Base-by-base conservation (phyloP, 2,888 invertebrate species). In the Troilus luridus region DNA sequence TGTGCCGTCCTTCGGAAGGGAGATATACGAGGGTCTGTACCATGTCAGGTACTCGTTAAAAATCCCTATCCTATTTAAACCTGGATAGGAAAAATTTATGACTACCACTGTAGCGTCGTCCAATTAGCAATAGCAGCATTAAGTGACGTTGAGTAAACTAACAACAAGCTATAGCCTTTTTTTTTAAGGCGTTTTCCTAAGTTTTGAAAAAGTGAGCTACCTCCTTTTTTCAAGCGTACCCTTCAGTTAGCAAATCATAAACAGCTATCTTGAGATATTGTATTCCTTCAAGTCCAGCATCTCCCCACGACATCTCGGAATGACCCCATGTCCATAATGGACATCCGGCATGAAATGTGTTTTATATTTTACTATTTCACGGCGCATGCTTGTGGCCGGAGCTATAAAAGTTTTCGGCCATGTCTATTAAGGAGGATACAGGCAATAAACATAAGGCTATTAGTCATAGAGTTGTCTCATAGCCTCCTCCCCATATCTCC, bases 361-460 rank as follows among this genome's bases (percentile, higher is more conserved):
- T 67, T 67, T 24, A 67, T 67, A 67, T 67, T 67, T 67, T 67
- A 67, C 67, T 27, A 67, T 67, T 67, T 67, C 67, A 67, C 24
- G 67, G 67, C 67, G 14, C 67, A 67, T 67, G 14, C 67, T 67
- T 14, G 24, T 41, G 24, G 24, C 24, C 67, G 67, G 14, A 67
- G 67, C 67, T 27, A 67, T 67, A 67, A 67, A 67, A 67, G 67
- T 67, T 67, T 67, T 67, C 67, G 67, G 67, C 24, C 14, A 67
- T 27, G 24, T 67, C 67, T 67, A 67, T 67, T 67, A 67, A 27
- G 67, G 24, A 67, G 24, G 67, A 67, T 67, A 27, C 64, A 64
- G 64, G 64, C 64, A 64, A 64, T 64, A 64, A 64, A 64, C 67
- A 67, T 67, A 67, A 67, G 24, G 67, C 67, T 67, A 67, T 67